A percentile compares a stretch with the other conserved stretches of the same genome.
phyloP scores from a whole-genome alignment of 2,113 vertebrate genomes.

The Perca fluviatilis region DNA sequence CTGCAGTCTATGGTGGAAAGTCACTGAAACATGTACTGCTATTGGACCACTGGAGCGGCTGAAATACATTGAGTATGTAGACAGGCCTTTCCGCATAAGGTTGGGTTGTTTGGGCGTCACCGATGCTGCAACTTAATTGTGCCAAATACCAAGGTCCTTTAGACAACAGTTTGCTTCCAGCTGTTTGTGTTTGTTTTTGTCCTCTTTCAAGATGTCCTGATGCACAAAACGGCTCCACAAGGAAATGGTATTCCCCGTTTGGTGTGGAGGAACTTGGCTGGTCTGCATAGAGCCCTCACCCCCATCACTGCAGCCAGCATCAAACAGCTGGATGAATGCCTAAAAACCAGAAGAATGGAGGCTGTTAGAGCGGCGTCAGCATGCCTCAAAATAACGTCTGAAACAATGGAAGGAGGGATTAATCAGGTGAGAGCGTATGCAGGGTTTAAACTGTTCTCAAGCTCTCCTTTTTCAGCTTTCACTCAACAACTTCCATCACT shows the following conservation, averaged over 20 bases:
- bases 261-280: no score
- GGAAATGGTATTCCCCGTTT: background rate
- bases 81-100: background rate
- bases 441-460: background rate
- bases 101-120: no score
- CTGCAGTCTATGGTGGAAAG: no score
- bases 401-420: no score
- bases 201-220: background rate
- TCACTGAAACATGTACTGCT: background rate
- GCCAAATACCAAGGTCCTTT: background rate
- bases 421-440: background rate
- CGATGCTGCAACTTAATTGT: background rate
- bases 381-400: no score
- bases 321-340: background rate
- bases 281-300: no score
- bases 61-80: background rate
- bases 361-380: background rate
- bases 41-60: background rate
- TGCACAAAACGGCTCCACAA: background rate
- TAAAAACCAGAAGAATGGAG: background rate
- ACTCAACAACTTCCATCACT: background rate
- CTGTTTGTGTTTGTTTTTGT: background rate
- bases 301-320: background rate
- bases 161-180: background rate
- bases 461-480: background rate